Base-by-base conservation (phyloP, 1,140 invertebrate species). In the Chrysoperla carnea region DNA sequence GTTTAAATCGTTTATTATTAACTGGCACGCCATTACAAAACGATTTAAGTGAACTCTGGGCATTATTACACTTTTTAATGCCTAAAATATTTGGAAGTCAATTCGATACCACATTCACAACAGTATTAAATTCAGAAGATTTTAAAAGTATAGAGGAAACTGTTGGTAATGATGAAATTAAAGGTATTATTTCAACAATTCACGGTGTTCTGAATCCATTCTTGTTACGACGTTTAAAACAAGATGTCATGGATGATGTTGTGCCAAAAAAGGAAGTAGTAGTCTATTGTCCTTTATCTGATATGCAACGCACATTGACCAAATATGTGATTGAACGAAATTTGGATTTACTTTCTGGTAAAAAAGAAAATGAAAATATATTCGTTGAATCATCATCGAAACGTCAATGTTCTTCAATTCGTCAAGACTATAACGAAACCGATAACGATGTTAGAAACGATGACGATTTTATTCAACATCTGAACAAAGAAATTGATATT, bases 1-100 rank as follows among this genome's bases (percentile, higher is more conserved):
- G 17, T 36, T 47, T 54, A 43, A 67, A 70, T 48, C 61, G 70
- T 6, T 51, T 84, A 2, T 49, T 86, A n/a, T 52, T 86, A 41
- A 85, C 81, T 23, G 83, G 83, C 3, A 87, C 83, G 29, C 83
- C 83, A 0, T 54, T 86, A 8, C 83, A 87, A 58, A 86, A 86
- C 55, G 75, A 81, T 59, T 56, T 85, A 28, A 50, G 61, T 9
- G 82, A 85, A 57, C 52, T 86, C 2, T 85, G 80, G 79, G 72
- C 81, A 0, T 54, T 86, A 2, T 60, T 86, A 7, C 76, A 83
- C 58, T 83, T 83, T 47, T 52, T 84, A 2, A 49, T 83, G 17
- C 80, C 81, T 6, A 73, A 81, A 42, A 69, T 84, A 27, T 85
- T 85, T 60, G 62, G 73, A 54, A 67, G 78, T 50, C 56, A 79